Evolutionary conservation across 2,113 vertebrate species (phyloP).

Genomic region (Seriola dumerili): DNA sequence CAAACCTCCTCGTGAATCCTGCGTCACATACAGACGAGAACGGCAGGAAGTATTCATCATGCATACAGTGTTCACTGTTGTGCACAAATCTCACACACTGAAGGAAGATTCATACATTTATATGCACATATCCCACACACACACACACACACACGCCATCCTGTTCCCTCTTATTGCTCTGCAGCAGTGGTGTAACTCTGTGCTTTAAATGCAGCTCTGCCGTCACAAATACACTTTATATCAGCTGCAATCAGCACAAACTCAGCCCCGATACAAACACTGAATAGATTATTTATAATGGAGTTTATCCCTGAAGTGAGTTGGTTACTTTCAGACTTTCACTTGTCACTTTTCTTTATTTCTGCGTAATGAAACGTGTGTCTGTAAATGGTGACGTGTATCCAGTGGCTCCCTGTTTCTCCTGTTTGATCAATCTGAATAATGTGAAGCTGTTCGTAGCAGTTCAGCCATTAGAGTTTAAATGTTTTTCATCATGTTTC

Average conservation of each 20-base stretch:
- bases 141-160: neutral
- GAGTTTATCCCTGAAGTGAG: conserved; percentile 37
- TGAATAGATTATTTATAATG: conserved; percentile 13
- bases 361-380: conserved; percentile 27
- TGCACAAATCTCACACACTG: neutral
- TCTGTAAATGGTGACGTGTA: neutral
- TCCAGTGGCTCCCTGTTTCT: neutral
- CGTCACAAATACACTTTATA: conserved; percentile 36
- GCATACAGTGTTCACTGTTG: neutral
- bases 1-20: neutral
- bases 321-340: conserved; percentile 10
- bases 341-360: neutral
- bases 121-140: neutral
- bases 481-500: neutral
- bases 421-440: neutral
- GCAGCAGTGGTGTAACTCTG: conserved; percentile 9
- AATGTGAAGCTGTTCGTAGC: neutral
- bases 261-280: conserved; percentile 25
- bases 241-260: conserved; percentile 30
- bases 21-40: neutral
- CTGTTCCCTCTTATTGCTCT: neutral
- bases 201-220: neutral
- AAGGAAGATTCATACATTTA: neutral
- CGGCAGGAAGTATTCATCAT: neutral
- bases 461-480: neutral